phyloP scores from a whole-genome alignment of 2,113 vertebrate species.

The Trogon melanurus region DNA sequence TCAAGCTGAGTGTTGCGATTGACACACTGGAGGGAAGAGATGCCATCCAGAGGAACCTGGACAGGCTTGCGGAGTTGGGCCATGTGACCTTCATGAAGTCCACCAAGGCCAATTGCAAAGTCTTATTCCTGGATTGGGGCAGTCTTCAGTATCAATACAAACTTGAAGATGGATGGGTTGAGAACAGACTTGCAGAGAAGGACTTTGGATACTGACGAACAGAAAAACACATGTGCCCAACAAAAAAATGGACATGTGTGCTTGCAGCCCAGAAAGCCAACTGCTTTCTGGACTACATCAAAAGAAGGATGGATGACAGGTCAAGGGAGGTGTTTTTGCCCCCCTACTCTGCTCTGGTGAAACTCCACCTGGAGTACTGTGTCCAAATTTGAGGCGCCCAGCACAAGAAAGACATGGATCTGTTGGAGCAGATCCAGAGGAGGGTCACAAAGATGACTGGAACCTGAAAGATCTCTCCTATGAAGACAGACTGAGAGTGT shows the following conservation, averaged over 20 bases:
- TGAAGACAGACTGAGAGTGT: background rate
- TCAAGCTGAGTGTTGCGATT: background rate
- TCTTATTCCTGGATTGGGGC: accelerated
- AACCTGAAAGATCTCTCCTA: background rate
- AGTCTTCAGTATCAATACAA: background rate
- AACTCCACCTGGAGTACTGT: background rate
- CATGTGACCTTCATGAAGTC: background rate
- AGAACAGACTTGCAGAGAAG: background rate
- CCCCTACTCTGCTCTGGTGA: background rate
- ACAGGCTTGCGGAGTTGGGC: background rate
- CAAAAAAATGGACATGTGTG: background rate
- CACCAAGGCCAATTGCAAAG: background rate
- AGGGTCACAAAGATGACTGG: background rate
- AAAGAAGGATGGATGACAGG: background rate
- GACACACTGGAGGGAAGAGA: background rate
- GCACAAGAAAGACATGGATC: background rate
- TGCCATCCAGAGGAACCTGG: background rate
- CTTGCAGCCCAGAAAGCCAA: background rate
- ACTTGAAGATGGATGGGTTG: background rate
- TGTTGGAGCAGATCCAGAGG: accelerated
- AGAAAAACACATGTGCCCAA: background rate
- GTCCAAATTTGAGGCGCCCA: accelerated
- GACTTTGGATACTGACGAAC: background rate
- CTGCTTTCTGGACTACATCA: background rate
- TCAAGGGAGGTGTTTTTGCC: background rate